Evolutionary conservation across 1,140 invertebrate species (phyloP), one percentile per base, ranked within the genome.

Genomic region (Ceratina japonica): DNA sequence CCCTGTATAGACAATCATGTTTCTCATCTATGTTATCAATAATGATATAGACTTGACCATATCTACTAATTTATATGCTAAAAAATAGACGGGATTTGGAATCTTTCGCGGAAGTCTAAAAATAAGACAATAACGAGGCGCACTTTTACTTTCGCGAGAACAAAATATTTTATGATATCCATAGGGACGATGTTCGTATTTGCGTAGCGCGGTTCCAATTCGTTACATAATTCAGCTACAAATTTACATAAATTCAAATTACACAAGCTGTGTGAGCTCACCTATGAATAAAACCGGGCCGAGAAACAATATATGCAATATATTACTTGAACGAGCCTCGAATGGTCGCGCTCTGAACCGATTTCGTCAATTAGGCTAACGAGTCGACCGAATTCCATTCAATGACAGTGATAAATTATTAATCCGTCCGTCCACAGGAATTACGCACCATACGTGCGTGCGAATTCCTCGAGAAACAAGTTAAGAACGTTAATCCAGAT

Each of bases 241-340:
- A 61, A 81, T 84, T 75, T 78, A 68, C 84, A 85, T 85, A 82
- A 85, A 84, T 85, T 85, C 85, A 73, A 79, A 86, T 86, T 77
- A 59, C 82, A 83, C 68, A 73, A 22, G 37, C 52, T 56, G 65
- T 58, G 58, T 54, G 65, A 54, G 22, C 24, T 27, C 52, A 49
- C 52, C 69, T 52, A 52, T 72, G 56, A 59, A 74, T 80, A 69
- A 85, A 85, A 81, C 78, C 68, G 65, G 63, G 1, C 68, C 62
- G 82, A 56, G 70, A 74, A 31, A 71, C 76, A 84, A 81, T 81
- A 70, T 72, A 63, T 49, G 59, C 70, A 54, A 84, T 68, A 75
- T 75, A 81, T 77, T 84, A 76, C 64, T 69, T 80, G 64, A 83
- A 73, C 66, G 72, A 65, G 51, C 62, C 20, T 20, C 65, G 54